Evolutionary conservation across 2,888 invertebrate genomes (phyloP), one percentile per base, ranked within the genome.

Genomic region (Scaptomyza caliginosa): DNA sequence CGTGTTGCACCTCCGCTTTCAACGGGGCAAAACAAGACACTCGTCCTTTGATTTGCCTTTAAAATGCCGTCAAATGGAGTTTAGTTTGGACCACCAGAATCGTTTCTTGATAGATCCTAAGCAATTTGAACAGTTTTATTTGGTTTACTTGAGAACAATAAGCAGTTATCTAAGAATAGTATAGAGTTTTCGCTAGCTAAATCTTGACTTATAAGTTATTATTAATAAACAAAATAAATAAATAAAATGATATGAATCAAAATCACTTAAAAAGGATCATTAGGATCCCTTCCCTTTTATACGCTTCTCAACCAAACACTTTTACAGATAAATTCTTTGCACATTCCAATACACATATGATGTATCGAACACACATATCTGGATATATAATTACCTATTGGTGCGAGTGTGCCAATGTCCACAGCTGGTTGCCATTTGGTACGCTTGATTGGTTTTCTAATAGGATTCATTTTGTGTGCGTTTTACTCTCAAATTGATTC

Each of bases 401-500:
- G 24, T 55, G 23, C 54, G 21, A 54, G 43, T 50, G 52, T 42
- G 17, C 19, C 24, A 32, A 52, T 39, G 42, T 16, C 19, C 10
- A 32, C 28, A 54, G 17, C 51, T 62, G 59, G 45, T 34, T 58
- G 74, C 57, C 64, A 77, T 89, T 89, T 74, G 89, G 67, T 66
- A 81, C 77, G 89, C 77, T 85, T 79, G 79, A 60, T 74, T 72
- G 75, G 55, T 67, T 74, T 74, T 74, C 75, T 67, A 72, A 77
- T 84, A 67, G 69, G 81, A 70, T 65, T 72, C 52, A 51, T 69
- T 52, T 46, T 63, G 57, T n/a, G 42, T 70, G 49, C 48, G 57
- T 63, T 55, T 62, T 45, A 54, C 50, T 50, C 30, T 42, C 58
- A 79, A 88, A 89, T 88, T 75, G 72, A 89, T 89, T 89, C 82